Evolutionary conservation across 2,888 invertebrate species (phyloP).

Genomic region (Molanna angustata): DNA sequence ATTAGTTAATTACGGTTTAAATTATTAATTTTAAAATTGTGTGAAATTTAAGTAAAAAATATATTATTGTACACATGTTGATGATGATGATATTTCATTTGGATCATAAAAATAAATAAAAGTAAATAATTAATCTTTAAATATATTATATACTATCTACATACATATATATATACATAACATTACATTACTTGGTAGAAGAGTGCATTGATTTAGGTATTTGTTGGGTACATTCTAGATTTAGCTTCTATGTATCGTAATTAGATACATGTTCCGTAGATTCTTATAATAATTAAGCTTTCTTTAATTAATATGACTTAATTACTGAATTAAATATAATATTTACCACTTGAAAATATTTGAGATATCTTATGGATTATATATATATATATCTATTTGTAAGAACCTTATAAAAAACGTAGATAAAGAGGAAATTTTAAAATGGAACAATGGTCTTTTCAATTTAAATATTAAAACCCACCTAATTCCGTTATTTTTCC

Average conservation of each 20-base stretch:
- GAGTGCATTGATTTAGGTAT: constrained; percentile 56
- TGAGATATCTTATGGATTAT: constrained; percentile 55
- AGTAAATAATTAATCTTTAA: no score
- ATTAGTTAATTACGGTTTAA: constrained; percentile 61
- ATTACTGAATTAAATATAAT: constrained; percentile 51
- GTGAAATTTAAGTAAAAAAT: constrained; percentile 46
- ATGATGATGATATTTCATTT: constrained; percentile 44
- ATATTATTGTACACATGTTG: constrained; percentile 40
- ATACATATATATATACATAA: background rate
- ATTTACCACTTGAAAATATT: constrained; percentile 59
- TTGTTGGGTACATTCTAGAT: constrained; percentile 58
- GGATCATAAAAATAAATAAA: no score
- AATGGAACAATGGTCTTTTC: constrained; percentile 55
- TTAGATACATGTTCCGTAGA: constrained; percentile 58
- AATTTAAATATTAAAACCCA: constrained; percentile 37
- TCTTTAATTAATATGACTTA: constrained; percentile 56
- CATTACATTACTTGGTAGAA: constrained; percentile 47
- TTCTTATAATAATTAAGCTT: constrained; percentile 56
- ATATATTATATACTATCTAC: background rate
- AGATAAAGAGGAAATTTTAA: constrained; percentile 60
- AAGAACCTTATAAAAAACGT: constrained; percentile 58
- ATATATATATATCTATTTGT: constrained; percentile 59
- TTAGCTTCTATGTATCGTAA: constrained; percentile 53
- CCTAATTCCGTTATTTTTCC: constrained; percentile 25
- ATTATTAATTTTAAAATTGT: constrained; percentile 51